These are phyloP conservation scores for Boloria selene DNA, from an alignment of 2,888 invertebrate species.

Conservation along the genomic window DNA sequence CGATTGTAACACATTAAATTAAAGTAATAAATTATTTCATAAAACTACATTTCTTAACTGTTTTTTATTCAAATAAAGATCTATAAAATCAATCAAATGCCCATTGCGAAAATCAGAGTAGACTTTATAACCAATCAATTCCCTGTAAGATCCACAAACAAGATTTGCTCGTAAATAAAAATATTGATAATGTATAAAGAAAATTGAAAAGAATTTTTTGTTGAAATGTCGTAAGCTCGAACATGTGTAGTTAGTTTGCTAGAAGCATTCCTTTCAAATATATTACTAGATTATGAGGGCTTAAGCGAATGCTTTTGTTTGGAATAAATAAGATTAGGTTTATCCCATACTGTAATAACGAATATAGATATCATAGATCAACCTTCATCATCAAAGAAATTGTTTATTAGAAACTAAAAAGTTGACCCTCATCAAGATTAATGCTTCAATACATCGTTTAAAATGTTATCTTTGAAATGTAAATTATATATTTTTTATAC, in stretches of 20 bases:
- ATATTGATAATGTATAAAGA: conserved; percentile 20
- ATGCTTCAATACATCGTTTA: too few relatives aligned
- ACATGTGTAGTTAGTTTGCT: conserved; percentile 23
- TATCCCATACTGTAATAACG: neutral
- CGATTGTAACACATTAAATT: too few relatives aligned
- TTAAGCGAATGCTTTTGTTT: conserved; percentile 18
- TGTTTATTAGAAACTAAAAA: neutral
- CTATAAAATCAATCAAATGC: neutral
- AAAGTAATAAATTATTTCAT: too few relatives aligned
- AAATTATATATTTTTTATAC: too few relatives aligned
- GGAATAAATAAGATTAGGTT: conserved; percentile 9
- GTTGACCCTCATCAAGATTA: too few relatives aligned
- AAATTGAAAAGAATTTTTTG: conserved; percentile 15
- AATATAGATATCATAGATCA: conserved; percentile 2
- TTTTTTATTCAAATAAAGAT: neutral
- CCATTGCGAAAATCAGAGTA: conserved; percentile 3
- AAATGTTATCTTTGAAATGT: too few relatives aligned
- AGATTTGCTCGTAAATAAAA: conserved; percentile 19
- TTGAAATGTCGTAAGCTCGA: conserved; percentile 12
- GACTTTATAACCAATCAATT: conserved; percentile 20
- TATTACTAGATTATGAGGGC: conserved; percentile 22
- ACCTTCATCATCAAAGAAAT: neutral
- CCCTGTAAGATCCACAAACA: conserved; percentile 9
- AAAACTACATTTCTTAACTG: too few relatives aligned
- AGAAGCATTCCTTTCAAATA: conserved; percentile 18